phyloP scores from a whole-genome alignment of 2,888 invertebrate genomes.

The Eugnorisma glareosa region DNA sequence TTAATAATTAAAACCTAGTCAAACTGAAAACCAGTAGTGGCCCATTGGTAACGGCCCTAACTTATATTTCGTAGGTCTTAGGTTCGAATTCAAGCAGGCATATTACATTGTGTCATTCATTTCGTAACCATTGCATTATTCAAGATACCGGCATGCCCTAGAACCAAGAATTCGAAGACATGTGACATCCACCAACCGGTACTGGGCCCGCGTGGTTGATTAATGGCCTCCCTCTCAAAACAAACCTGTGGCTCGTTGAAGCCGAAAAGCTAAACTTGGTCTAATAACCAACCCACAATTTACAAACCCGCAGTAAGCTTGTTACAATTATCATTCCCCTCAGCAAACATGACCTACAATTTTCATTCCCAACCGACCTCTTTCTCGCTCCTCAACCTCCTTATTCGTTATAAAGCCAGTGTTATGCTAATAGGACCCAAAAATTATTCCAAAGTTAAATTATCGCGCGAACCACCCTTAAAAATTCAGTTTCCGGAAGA shows the following conservation, averaged over 20 bases:
- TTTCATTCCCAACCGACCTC: conserved; percentile 33
- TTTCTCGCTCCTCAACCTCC: conserved; percentile 35
- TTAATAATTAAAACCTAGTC: too few species aligned
- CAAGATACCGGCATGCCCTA: not conserved
- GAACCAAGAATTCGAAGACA: not conserved
- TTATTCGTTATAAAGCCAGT: conserved; percentile 32
- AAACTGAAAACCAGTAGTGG: too few species aligned
- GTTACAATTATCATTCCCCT: conserved; percentile 1
- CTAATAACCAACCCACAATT: not conserved
- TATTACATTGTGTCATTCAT: not conserved
- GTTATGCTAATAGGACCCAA: conserved; percentile 35
- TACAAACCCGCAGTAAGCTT: not conserved
- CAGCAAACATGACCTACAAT: conserved; percentile 17
- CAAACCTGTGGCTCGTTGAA: too few species aligned
- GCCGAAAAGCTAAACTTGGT: too few species aligned
- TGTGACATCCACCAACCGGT: too few species aligned
- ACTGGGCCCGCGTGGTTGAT: too few species aligned
- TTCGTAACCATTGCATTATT: not conserved
- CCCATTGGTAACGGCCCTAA: not conserved
- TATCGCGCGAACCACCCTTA: conserved; percentile 29
- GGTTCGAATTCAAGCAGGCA: not conserved
- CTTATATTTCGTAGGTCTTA: not conserved
- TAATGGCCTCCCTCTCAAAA: not conserved
- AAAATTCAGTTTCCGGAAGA: conserved; percentile 46
- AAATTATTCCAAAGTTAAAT: conserved; percentile 53